phyloP scores from a whole-genome alignment of 2,888 invertebrate genomes.

The Deilephila elpenor region DNA sequence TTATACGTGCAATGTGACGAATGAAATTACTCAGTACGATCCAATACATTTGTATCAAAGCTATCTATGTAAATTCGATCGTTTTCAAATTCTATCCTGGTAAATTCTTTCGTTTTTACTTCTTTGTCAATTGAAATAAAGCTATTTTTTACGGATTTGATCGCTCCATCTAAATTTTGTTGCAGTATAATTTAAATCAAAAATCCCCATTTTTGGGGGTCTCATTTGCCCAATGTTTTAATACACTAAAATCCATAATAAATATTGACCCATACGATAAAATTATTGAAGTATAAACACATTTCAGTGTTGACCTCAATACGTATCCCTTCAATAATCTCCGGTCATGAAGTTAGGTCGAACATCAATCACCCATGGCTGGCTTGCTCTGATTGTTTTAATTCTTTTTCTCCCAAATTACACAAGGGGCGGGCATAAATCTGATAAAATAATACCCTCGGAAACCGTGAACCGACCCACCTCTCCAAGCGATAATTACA shows the following conservation, averaged over 20 bases:
- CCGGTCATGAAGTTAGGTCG: conserved; percentile 28
- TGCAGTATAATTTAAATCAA: not conserved
- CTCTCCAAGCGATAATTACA: not conserved
- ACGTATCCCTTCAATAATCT: conserved; percentile 25
- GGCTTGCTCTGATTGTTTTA: conserved; percentile 29
- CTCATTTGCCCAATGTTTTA: not conserved
- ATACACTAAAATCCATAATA: not conserved
- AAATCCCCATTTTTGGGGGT: too few relatives aligned
- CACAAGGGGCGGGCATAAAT: conserved; percentile 4
- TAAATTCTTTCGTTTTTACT: too few relatives aligned
- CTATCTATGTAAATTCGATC: too few relatives aligned
- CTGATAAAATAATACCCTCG: not conserved
- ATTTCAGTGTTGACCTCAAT: conserved; percentile 5
- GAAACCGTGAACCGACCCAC: not conserved
- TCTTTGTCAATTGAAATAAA: too few relatives aligned
- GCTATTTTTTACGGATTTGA: too few relatives aligned
- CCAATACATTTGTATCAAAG: too few relatives aligned
- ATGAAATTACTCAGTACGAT: too few relatives aligned
- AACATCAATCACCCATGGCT: conserved; percentile 33
- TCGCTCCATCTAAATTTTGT: not conserved
- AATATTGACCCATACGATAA: not conserved
- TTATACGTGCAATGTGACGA: not conserved
- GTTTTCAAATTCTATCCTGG: too few relatives aligned
- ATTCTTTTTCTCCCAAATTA: conserved; percentile 28
- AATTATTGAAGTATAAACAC: not conserved